phyloP scores from a whole-genome alignment of 2,888 invertebrate genomes.

The Sarcophaga caerulescens region DNA sequence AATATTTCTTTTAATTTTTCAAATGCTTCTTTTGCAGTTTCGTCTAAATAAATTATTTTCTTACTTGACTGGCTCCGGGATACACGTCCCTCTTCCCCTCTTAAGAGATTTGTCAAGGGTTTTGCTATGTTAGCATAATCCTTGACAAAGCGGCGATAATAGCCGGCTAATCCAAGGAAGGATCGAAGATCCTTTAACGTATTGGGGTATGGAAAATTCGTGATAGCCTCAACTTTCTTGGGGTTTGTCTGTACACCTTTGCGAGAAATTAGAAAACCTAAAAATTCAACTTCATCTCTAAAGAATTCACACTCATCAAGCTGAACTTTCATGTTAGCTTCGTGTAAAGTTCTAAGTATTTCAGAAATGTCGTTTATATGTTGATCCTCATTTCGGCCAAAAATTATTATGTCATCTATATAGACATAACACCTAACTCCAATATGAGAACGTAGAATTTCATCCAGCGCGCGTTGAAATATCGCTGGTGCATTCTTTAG shows the following conservation, averaged over 20 bases:
- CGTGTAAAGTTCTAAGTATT: too few species aligned
- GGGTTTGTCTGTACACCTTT: neutral
- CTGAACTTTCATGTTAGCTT: too few species aligned
- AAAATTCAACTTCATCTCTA: constrained; percentile 3
- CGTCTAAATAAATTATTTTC: neutral
- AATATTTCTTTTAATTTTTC: constrained; percentile 7
- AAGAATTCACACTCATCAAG: too few species aligned
- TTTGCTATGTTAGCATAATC: neutral
- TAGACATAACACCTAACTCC: too few species aligned
- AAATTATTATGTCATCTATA: too few species aligned
- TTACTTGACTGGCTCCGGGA: constrained; percentile 11
- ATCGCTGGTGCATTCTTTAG: neutral
- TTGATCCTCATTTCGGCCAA: too few species aligned
- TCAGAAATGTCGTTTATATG: too few species aligned
- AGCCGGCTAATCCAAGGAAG: neutral
- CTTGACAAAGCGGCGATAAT: neutral
- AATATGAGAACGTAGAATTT: too few species aligned
- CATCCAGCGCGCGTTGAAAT: too few species aligned
- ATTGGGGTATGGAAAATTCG: neutral
- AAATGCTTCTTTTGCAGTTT: neutral
- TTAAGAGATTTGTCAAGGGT: neutral
- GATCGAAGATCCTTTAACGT: too few species aligned
- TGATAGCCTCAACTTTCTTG: neutral
- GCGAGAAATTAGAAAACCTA: neutral
- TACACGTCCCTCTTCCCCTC: constrained; percentile 6